Percentiles rank a stretch among this genome's conserved stretches.
Conservation (phyloP, 2,113 vertebrate species). For the Halichoeres trimaculatus region DNA sequence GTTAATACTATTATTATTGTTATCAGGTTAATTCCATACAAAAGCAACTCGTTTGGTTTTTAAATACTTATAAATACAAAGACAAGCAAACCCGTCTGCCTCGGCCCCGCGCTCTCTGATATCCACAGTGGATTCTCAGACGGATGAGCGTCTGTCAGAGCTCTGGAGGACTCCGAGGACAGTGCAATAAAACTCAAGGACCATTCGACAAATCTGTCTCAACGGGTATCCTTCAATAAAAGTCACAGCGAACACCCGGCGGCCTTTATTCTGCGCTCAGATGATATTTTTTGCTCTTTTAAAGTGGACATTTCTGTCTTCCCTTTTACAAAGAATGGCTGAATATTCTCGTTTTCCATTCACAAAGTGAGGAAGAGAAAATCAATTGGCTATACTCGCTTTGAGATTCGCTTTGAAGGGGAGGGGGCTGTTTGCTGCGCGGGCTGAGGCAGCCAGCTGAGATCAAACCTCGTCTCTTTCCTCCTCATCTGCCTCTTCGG, state of each 20-base stretch:
- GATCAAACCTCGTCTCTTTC: not conserved
- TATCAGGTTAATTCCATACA: constrained; percentile 65
- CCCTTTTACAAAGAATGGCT: constrained; percentile 71
- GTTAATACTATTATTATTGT: constrained; percentile 40
- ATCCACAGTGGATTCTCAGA: constrained; percentile 48
- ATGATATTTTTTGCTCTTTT: constrained; percentile 58
- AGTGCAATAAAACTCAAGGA: constrained; percentile 59
- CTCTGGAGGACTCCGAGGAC: constrained; percentile 56
- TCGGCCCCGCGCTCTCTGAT: constrained; percentile 31
- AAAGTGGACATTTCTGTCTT: constrained; percentile 55
- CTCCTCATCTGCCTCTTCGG: not conserved
- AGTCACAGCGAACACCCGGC: constrained; percentile 64
- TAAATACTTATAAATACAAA: constrained; percentile 68
- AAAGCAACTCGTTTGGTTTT: constrained; percentile 71
- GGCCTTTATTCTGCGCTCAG: constrained; percentile 39
- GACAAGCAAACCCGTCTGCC: constrained; percentile 55
- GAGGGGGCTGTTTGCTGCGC: not conserved
- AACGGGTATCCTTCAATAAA: constrained; percentile 62
- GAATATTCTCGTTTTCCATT: constrained; percentile 65
- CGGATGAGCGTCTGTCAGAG: constrained; percentile 44
- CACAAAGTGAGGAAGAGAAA: constrained; percentile 54
- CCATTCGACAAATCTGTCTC: constrained; percentile 40
- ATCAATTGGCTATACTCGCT: constrained; percentile 49
- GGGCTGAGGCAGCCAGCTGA: constrained; percentile 33
- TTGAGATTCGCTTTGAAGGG: constrained; percentile 32